Evolutionary conservation across 1,140 invertebrate genomes (phyloP), one percentile per base, ranked within the genome.

Genomic region (Cherax quadricarinatus): DNA sequence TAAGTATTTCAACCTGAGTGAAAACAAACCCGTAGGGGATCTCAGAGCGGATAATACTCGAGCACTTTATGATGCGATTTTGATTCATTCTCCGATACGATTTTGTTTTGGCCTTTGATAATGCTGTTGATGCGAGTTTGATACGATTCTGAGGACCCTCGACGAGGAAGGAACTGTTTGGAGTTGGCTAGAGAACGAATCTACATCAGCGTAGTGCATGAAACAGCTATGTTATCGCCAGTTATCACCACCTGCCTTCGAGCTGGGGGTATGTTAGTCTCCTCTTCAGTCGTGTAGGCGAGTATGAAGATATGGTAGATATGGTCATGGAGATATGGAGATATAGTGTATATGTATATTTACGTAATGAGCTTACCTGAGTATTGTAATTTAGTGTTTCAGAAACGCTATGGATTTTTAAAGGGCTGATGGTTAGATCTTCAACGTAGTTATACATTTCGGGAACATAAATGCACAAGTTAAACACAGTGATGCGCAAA

Each of bases 31-130:
- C 24, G 66, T 21, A 41, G 86, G 78, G 86, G 86, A 60, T 62
- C 75, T 73, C n/a, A 57, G 12, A 80, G 75, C 30, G 78, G 30
- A 88, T 88, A 88, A 88, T 88, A 53, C 53, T 88, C 73, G 86
- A 88, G 86, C 86, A 88, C 86, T 88, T 88, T 88, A 88, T 88
- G 86, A 88, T 79, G 81, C 86, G 86, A 80, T 88, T 51, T 75
- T 88, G 86, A 88, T 88, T 88, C 75, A 48, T 79, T 60, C 53
- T 60, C 57, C 62, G 86, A 88, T 88, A 88, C 53, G 86, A 81
- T 88, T 88, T 81, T 88, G 75, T 88, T 73, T 48, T 62, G 86
- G 41, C 51, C 79, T 41, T 48, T 48, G 86, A 88, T 81, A 88
- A 88, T 21, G 75, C 86, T 88, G 41, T 78, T 62, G 86, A 88